phyloP scores from a whole-genome alignment of 2,888 invertebrate species.

The Polyommatus icarus region DNA sequence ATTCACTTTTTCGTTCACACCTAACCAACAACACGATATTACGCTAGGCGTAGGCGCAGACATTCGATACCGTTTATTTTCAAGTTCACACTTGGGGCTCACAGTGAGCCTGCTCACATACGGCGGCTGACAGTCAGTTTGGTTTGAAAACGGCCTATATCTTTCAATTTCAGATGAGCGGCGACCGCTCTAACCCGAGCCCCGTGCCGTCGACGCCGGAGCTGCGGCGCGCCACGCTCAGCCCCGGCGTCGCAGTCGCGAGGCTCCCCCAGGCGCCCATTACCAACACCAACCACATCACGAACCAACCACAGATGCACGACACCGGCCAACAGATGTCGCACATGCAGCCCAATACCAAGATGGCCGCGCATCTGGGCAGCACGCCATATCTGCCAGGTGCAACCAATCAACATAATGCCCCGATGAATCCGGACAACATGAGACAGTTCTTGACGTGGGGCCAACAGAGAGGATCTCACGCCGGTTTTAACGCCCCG shows the following conservation, averaged over 20 bases:
- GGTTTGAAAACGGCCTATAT: no score
- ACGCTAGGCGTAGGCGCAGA: no score
- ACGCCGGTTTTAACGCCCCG: constrained; percentile 61
- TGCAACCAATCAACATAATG: constrained; percentile 50
- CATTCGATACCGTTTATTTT: no score
- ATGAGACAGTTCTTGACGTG: constrained; percentile 58
- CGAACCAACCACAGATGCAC: constrained; percentile 43
- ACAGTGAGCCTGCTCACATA: no score
- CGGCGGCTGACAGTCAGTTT: no score
- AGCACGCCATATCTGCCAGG: constrained; percentile 67
- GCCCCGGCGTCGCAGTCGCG: constrained; percentile 40
- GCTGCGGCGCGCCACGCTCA: constrained; percentile 57
- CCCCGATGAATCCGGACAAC: constrained; percentile 51
- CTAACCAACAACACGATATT: no score
- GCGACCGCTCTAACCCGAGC: constrained; percentile 64
- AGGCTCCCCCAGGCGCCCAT: constrained; percentile 41
- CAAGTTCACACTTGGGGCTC: no score
- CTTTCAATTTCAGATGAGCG: constrained; percentile 49
- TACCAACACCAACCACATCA: constrained; percentile 50
- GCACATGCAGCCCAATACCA: constrained; percentile 39
- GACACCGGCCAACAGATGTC: constrained; percentile 34
- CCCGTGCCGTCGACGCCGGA: constrained; percentile 59
- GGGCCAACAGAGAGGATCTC: constrained; percentile 60
- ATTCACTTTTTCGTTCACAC: no score
- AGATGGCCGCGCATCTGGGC: constrained; percentile 53